These are phyloP conservation scores for Spinibarbus caldwelli DNA, from an alignment of 2,797 vertebrate genomes.

Conservation along the genomic window DNA sequence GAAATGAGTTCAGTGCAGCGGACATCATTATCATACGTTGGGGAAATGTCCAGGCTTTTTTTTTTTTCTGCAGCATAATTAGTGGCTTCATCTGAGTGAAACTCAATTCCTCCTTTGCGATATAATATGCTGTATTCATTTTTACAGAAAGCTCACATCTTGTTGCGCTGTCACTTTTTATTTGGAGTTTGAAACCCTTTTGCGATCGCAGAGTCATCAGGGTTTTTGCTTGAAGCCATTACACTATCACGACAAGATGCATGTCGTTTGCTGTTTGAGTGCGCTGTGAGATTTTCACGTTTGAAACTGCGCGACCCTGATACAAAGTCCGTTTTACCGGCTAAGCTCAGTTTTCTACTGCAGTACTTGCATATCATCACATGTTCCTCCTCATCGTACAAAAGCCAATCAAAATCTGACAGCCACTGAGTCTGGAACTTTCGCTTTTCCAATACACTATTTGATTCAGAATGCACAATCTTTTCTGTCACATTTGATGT, in stretches of 20 bases:
- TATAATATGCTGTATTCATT: background rate
- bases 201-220: background rate
- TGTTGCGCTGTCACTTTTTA: background rate
- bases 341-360: background rate
- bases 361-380: background rate
- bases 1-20: background rate
- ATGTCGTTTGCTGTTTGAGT: background rate
- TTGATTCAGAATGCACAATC: background rate
- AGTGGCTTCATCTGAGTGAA: background rate
- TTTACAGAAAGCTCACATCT: background rate
- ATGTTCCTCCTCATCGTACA: background rate
- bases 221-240: background rate
- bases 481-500: background rate
- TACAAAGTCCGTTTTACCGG: background rate
- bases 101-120: background rate
- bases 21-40: background rate
- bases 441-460: background rate
- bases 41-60: background rate
- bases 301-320: background rate
- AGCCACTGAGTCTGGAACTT: background rate
- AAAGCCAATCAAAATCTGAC: background rate
- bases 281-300: background rate
- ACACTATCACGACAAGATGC: background rate
- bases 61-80: background rate
- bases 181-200: background rate